Conservation (phyloP, 2,797 vertebrate genomes). For the Bovichtus diacanthus region DNA sequence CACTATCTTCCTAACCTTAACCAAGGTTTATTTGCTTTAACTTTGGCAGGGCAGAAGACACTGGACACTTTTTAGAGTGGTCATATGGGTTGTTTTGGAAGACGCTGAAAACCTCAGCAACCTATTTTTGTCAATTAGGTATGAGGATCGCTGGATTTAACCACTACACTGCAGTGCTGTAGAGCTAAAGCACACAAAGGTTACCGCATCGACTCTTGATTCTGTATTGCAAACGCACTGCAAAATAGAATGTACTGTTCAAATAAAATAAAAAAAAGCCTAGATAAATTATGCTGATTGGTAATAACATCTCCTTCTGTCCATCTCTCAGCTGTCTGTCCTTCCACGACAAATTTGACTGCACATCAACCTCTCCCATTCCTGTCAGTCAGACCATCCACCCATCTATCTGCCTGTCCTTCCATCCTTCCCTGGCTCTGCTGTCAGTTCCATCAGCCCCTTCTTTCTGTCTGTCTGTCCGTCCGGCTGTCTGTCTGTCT, state of each 20-base stretch:
- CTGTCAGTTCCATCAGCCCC: conserved; percentile 75
- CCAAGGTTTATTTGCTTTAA: neutral
- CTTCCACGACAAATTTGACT: conserved; percentile 43
- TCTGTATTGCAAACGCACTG: conserved; percentile 1
- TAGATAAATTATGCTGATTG: conserved; percentile 39
- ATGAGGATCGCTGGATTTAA: neutral
- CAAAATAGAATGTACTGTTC: neutral
- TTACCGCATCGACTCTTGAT: conserved; percentile 11
- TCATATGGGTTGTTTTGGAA: neutral
- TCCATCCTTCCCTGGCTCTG: conserved; percentile 61
- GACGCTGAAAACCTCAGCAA: neutral
- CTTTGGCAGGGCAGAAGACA: neutral
- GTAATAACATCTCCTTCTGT: conserved; percentile 29
- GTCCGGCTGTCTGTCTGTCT: conserved; percentile 43
- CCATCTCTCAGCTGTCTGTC: conserved; percentile 43
- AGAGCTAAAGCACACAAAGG: neutral
- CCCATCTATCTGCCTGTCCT: conserved; percentile 49
- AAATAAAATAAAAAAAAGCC: no score
- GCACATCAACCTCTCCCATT: conserved; percentile 40
- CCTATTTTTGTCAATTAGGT: neutral
- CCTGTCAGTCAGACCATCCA: conserved; percentile 58
- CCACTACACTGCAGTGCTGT: neutral
- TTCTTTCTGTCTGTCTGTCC: conserved; percentile 56
- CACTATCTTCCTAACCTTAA: neutral
- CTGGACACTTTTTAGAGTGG: neutral